phyloP scores from a whole-genome alignment of 2,113 vertebrate species.

The Andinoacara biseriatus region DNA sequence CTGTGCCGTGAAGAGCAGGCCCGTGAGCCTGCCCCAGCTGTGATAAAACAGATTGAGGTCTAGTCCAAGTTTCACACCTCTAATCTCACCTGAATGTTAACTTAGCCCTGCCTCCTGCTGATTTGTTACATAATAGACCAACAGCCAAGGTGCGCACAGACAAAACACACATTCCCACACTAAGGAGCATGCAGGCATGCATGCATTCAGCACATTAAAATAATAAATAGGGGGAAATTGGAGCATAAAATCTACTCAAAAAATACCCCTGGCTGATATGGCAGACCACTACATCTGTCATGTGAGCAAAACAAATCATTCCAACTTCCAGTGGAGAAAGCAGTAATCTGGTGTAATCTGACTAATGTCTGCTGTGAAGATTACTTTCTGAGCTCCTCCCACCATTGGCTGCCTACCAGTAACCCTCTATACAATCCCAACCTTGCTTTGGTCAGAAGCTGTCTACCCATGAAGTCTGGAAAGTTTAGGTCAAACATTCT shows the following conservation, averaged over 20 bases:
- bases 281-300: background rate
- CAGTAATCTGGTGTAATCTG: slow-evolving; percentile 49
- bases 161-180: background rate
- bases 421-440: too few species aligned
- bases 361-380: slow-evolving; percentile 23
- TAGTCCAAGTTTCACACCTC: slow-evolving; percentile 11
- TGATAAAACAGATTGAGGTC: slow-evolving; percentile 29
- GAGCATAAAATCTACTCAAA: background rate
- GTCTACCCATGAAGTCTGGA: too few species aligned
- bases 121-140: slow-evolving; percentile 3
- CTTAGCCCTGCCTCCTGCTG: slow-evolving; percentile 31
- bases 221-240: background rate
- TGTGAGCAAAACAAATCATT: background rate
- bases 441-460: too few species aligned
- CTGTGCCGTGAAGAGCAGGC: background rate
- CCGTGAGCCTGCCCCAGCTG: background rate
- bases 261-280: background rate
- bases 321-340: slow-evolving; percentile 14
- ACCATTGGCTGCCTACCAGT: too few species aligned
- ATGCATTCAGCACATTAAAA: background rate
- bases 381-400: slow-evolving; percentile 16
- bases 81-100: slow-evolving; percentile 39
- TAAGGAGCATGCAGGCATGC: background rate
- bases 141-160: background rate
- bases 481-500: too few species aligned